Percentiles rank a stretch among this genome's conserved stretches.
phyloP scores from a whole-genome alignment of 2,888 invertebrate species.

The Cinara cedri region DNA sequence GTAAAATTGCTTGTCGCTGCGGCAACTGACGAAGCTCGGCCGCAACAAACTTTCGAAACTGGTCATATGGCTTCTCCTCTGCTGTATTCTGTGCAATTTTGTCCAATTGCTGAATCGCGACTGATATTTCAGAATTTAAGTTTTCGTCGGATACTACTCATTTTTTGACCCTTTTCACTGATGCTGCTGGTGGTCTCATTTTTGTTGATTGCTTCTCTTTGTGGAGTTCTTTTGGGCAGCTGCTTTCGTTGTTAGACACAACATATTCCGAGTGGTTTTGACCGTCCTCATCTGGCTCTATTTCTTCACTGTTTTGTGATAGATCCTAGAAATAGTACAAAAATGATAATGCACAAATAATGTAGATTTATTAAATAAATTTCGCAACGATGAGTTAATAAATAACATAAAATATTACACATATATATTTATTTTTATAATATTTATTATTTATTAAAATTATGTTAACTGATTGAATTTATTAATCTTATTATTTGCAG shows the following conservation, averaged over 20 bases:
- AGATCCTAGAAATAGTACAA: background rate
- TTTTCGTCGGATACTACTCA: background rate
- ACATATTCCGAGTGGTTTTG: background rate
- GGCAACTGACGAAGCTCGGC: background rate
- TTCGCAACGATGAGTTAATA: background rate
- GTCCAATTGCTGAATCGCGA: background rate
- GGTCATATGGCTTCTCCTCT: background rate
- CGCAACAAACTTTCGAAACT: background rate
- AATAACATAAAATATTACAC: too few relatives aligned
- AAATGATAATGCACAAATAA: background rate
- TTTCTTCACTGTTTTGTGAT: conserved; percentile 7
- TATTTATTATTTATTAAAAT: too few relatives aligned
- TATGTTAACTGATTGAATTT: too few relatives aligned
- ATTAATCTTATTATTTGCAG: too few relatives aligned
- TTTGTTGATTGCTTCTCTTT: background rate
- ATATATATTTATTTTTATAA: too few relatives aligned
- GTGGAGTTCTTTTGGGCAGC: background rate
- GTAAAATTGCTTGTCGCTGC: background rate
- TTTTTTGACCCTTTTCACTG: background rate
- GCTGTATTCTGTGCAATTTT: background rate
- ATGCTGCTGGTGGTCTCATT: background rate
- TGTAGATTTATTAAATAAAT: conserved; percentile 7
- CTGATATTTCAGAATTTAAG: conserved; percentile 1
- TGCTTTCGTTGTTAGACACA: background rate
- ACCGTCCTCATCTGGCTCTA: background rate